Evolutionary conservation across 1,140 invertebrate species (phyloP), one percentile per base, ranked within the genome.

Genomic region (Lasioglossum baleicum): DNA sequence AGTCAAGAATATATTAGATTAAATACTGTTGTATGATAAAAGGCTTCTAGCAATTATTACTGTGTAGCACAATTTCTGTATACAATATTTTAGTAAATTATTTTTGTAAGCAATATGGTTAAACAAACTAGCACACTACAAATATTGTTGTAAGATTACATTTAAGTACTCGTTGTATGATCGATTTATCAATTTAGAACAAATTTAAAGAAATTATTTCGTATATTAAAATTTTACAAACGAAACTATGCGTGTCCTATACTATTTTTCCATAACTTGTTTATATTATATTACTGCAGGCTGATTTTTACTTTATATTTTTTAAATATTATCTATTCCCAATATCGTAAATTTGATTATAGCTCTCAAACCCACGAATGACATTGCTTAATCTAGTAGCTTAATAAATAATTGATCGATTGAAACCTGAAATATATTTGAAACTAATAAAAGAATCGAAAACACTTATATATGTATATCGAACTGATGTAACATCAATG

Each of bases 41-140:
- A 15, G 53, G 20, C 22, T 60, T 35, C 35, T 76, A 51, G 8
- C 17, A 44, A 44, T 42, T 26, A 75, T 48, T 56, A 58, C 53
- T 78, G 35, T 61, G 51, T 53, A 68, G 42, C 72, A 75, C 73
- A 75, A 75, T 22, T 60, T 69, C 69, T 51, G 22, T 67, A 63
- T 75, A 53, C 64, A 63, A 75, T 69, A 64, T 56, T 69, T 15
- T 44, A 64, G 48, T 64, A 75, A 63, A 65, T 66, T 72, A 79
- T 79, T 20, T 66, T 61, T 68, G 20, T 61, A 82, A 75, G 26
- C 66, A 65, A 75, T 67, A 53, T 22, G 35, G 40, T 71, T 66
- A 17, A 51, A 58, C 53, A 65, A 20, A 70, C 7, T 67, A 3
- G 60, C 17, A 48, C 15, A 26, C 48, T 35, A 51, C 17, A 53